These are phyloP conservation scores for Eupithecia exiguata DNA, from an alignment of 2,888 invertebrate genomes.

Conservation along the genomic window DNA sequence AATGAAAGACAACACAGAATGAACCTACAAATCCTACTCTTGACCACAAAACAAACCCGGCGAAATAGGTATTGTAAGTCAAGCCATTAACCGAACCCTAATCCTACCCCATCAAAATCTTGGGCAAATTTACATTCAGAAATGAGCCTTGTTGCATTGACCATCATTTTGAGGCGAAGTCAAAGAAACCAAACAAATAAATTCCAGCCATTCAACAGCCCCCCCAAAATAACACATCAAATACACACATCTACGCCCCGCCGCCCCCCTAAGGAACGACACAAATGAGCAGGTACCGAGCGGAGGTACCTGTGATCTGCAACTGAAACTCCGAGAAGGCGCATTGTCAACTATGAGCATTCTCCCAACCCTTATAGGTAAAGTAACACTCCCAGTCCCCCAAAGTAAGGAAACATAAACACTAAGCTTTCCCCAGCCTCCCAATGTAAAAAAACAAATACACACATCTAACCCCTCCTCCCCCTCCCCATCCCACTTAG, in stretches of 20 bases:
- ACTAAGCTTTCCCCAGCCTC: background rate
- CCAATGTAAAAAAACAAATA: no score
- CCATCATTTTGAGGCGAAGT: no score
- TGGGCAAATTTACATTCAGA: background rate
- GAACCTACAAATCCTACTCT: background rate
- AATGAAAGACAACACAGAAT: slow-evolving; percentile 1
- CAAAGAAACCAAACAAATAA: no score
- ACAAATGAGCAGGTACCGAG: no score
- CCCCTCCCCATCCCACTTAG: background rate
- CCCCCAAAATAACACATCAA: no score
- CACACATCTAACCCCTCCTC: background rate
- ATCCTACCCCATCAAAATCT: background rate
- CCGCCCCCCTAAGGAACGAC: no score
- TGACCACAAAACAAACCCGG: background rate
- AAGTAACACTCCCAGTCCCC: background rate
- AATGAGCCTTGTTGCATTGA: background rate
- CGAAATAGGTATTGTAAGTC: no score
- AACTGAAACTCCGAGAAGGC: no score
- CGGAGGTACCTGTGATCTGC: no score
- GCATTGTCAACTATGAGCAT: no score
- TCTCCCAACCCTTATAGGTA: background rate
- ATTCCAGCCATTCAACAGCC: background rate
- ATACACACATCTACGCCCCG: no score
- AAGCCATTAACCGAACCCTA: background rate
- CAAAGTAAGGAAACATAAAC: background rate